phyloP scores from a whole-genome alignment of 1,140 invertebrate species.

The Mamestra configurata region DNA sequence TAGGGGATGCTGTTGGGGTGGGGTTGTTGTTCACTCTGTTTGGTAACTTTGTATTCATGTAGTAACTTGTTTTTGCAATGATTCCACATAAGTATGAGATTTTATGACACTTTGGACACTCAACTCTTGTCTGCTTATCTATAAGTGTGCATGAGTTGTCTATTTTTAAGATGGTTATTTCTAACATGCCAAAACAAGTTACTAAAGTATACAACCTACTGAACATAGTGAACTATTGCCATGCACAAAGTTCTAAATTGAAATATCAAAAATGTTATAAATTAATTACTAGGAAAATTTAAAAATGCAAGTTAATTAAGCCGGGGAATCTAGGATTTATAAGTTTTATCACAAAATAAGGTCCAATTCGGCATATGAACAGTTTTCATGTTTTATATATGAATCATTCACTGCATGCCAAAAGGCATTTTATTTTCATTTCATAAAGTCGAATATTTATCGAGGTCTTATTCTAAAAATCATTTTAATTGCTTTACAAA shows the following conservation, averaged over 20 bases:
- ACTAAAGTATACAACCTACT: neutral
- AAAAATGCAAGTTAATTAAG: slow-evolving; percentile 66
- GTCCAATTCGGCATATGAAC: slow-evolving; percentile 78
- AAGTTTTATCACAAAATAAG: slow-evolving; percentile 60
- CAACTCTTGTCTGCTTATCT: neutral
- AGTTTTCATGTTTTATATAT: slow-evolving; percentile 57
- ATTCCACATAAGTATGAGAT: neutral
- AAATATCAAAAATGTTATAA: slow-evolving; percentile 61
- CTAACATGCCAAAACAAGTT: neutral
- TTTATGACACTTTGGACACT: neutral
- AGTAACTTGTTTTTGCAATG: slow-evolving; percentile 13
- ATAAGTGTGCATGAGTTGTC: slow-evolving; percentile 1
- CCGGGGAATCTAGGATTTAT: slow-evolving; percentile 56
- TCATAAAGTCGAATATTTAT: neutral
- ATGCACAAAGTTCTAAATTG: slow-evolving; percentile 62
- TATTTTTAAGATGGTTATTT: neutral
- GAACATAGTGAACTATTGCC: slow-evolving; percentile 58
- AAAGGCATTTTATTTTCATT: slow-evolving; percentile 69
- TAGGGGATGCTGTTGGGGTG: slow-evolving; percentile 12
- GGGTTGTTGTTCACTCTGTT: slow-evolving; percentile 25
- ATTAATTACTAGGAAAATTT: slow-evolving; percentile 65
- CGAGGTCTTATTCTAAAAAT: neutral
- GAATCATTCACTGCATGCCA: slow-evolving; percentile 11
- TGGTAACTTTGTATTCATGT: neutral
- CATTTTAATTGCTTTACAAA: no score